Conservation (phyloP, 2,797 vertebrate genomes). For the Myotis myotis region DNA sequence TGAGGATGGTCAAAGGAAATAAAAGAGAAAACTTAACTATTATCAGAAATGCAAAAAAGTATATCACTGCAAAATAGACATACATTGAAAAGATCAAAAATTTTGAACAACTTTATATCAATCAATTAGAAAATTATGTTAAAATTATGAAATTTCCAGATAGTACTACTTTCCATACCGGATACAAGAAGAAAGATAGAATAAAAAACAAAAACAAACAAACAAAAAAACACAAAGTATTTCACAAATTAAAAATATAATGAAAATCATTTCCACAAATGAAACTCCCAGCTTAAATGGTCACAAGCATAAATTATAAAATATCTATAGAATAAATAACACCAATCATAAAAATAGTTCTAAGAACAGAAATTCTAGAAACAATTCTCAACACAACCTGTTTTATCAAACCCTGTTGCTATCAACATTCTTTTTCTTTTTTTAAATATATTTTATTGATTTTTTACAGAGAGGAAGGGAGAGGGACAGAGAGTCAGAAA, state of each 20-base stretch:
- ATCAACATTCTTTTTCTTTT: background rate
- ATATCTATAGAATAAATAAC: background rate
- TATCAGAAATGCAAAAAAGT: background rate
- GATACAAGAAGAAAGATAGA: background rate
- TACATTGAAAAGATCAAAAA: background rate
- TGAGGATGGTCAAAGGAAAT: background rate
- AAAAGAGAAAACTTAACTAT: background rate
- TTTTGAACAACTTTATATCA: background rate
- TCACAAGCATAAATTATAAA: background rate
- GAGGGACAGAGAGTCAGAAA: too few species aligned
- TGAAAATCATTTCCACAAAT: background rate
- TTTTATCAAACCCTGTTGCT: background rate
- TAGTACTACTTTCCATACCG: background rate
- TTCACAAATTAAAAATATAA: background rate
- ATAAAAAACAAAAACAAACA: too few species aligned
- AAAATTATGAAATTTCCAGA: background rate
- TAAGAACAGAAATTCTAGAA: background rate
- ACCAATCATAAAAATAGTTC: background rate
- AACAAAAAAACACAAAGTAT: background rate
- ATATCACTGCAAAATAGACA: background rate
- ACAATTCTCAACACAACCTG: background rate
- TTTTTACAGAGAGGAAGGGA: too few species aligned
- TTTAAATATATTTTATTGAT: too few species aligned
- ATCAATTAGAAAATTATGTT: background rate
- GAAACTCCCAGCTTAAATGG: background rate